Conservation (phyloP, 35 echinoderm and acorn worm genomes). For the Stichopus chloronotus region DNA sequence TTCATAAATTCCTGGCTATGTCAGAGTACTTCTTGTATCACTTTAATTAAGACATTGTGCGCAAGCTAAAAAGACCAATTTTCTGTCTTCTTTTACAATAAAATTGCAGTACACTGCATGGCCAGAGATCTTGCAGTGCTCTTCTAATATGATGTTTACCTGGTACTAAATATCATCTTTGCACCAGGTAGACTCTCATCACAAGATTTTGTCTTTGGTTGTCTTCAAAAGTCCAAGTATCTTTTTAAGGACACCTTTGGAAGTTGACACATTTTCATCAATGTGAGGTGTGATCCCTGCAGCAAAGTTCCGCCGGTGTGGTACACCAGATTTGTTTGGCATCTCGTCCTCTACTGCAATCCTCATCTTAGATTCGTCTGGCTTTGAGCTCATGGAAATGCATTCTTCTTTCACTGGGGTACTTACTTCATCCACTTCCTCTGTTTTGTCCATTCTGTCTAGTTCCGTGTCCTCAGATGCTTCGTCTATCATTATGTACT, state of each 20-base stretch:
- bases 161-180: neutral
- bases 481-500: neutral
- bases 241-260: slow-evolving; percentile 67
- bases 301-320: slow-evolving; percentile 68
- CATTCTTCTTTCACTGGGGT: neutral
- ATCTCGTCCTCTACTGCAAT: neutral
- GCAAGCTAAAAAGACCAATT: too few species aligned
- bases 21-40: too few species aligned
- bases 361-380: neutral
- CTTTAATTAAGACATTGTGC: too few species aligned
- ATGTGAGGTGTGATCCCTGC: slow-evolving; percentile 76
- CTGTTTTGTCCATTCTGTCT: neutral
- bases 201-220: slow-evolving; percentile 9
- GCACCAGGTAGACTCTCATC: neutral
- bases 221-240: slow-evolving; percentile 70
- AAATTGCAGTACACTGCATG: too few species aligned
- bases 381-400: neutral
- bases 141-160: too few species aligned
- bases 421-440: neutral
- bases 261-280: slow-evolving; percentile 64
- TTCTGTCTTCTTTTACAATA: too few species aligned
- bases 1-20: too few species aligned
- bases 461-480: neutral
- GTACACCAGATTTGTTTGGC: slow-evolving; percentile 77
- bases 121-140: too few species aligned